Evolutionary conservation across 2,888 invertebrate species (phyloP).

Genomic region (Drosophila eohydei): DNA sequence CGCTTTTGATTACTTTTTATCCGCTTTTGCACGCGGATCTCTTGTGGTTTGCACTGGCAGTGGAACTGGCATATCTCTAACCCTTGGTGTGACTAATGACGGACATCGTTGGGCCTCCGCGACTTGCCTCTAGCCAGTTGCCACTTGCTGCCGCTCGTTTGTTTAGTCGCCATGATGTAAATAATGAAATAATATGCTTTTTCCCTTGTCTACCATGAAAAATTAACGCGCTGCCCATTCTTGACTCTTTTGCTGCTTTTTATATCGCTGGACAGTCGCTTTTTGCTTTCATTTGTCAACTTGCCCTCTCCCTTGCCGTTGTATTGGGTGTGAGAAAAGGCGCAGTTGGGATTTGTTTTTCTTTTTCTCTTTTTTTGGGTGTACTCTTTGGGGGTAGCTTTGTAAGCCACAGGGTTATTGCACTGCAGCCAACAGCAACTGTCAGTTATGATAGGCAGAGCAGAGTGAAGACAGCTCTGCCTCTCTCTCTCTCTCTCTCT

Average conservation of each 20-base stretch:
- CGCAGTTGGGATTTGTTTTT: constrained; percentile 21
- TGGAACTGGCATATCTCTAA: constrained; percentile 51
- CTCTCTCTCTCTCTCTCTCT: too few relatives aligned
- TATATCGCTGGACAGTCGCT: constrained; percentile 59
- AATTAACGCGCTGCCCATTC: constrained; percentile 72
- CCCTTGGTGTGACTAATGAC: constrained; percentile 76
- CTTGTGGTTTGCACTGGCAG: constrained; percentile 33
- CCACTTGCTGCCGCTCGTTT: constrained; percentile 44
- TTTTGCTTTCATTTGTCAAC: constrained; percentile 79
- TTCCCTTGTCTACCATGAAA: constrained; percentile 75
- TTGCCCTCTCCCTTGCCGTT: constrained; percentile 1
- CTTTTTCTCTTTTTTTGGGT: constrained; percentile 16
- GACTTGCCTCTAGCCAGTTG: constrained; percentile 21
- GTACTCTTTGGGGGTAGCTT: neutral
- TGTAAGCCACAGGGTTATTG: constrained; percentile 45
- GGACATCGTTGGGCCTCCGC: constrained; percentile 5
- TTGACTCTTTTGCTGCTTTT: constrained; percentile 40
- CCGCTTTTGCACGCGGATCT: constrained; percentile 71
- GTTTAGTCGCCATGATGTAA: constrained; percentile 70
- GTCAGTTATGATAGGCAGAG: constrained; percentile 8
- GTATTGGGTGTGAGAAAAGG: constrained; percentile 38
- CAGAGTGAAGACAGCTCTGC: neutral
- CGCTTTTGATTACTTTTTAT: constrained; percentile 80
- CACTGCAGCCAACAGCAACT: constrained; percentile 48
- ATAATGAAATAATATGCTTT: constrained; percentile 80